phyloP scores from a whole-genome alignment of 2,797 vertebrate species.

The Fratercula arctica region DNA sequence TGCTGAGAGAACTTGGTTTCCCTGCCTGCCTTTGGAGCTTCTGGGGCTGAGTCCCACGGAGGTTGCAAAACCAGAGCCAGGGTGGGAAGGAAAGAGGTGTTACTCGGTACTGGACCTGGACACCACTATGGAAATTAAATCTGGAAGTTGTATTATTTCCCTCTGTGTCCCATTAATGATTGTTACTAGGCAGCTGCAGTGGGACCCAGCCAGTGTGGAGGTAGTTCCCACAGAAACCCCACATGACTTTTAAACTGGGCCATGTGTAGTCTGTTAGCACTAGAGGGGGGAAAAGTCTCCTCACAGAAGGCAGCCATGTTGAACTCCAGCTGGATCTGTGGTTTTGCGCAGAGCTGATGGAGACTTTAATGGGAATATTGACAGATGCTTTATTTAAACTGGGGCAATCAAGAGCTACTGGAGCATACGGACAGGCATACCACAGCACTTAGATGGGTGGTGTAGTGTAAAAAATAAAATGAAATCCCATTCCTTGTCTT shows the following conservation, averaged over 20 bases:
- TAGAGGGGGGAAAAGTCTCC: background rate
- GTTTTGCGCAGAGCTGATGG: background rate
- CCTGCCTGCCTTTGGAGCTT: background rate
- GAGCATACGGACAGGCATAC: background rate
- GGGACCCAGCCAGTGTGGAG: background rate
- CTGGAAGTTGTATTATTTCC: background rate
- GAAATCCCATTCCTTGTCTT: background rate
- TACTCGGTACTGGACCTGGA: background rate
- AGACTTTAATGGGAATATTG: background rate
- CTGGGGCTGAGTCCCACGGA: background rate
- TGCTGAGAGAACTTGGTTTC: background rate
- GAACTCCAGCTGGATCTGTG: background rate
- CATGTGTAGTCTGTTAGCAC: background rate
- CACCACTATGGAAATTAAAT: background rate
- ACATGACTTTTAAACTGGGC: background rate
- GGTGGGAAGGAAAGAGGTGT: background rate
- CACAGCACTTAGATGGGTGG: background rate
- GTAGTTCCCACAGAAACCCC: conserved; percentile 7
- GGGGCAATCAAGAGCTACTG: background rate
- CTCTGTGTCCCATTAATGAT: background rate
- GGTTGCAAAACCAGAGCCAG: background rate
- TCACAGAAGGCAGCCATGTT: background rate
- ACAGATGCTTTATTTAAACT: background rate
- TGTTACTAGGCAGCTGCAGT: background rate
- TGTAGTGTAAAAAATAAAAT: background rate